These are phyloP conservation scores for Drosophila barbarae DNA, from an alignment of 2,888 invertebrate species.

Conservation along the genomic window DNA sequence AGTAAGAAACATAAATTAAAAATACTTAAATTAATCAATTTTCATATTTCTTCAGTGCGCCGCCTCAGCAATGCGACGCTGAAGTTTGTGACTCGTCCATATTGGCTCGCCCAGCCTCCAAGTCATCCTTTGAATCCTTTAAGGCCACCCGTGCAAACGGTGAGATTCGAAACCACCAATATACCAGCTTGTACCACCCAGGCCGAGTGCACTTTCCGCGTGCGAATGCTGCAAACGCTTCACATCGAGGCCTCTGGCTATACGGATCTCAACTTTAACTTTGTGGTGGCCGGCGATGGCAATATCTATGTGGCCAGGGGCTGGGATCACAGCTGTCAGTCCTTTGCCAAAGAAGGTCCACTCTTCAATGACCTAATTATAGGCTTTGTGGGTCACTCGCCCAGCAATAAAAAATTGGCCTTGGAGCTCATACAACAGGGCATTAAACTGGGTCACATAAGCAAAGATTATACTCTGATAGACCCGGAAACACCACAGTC, in stretches of 20 bases:
- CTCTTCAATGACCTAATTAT: conserved; percentile 79
- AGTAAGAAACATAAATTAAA: not conserved
- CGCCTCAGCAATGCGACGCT: conserved; percentile 57
- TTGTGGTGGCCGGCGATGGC: conserved; percentile 88
- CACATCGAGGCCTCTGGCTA: conserved; percentile 84
- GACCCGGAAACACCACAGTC: conserved; percentile 80
- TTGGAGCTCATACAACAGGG: conserved; percentile 83
- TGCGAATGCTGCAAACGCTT: conserved; percentile 83
- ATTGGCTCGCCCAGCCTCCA: conserved; percentile 62
- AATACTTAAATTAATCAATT: not conserved
- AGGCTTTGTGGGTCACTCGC: conserved; percentile 84
- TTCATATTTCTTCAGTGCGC: conserved; percentile 40
- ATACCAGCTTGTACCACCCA: conserved; percentile 47
- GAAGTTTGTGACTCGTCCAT: conserved; percentile 49
- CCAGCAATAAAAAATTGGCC: conserved; percentile 81
- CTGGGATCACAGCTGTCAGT: conserved; percentile 84
- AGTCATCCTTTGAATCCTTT: conserved; percentile 23
- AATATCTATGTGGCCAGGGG: conserved; percentile 86
- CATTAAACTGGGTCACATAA: conserved; percentile 82
- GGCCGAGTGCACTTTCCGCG: conserved; percentile 81
- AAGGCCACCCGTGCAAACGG: conserved; percentile 39
- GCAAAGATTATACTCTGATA: conserved; percentile 83
- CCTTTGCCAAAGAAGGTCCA: conserved; percentile 79
- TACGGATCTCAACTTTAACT: conserved; percentile 88
- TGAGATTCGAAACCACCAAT: conserved; percentile 46